These are phyloP conservation scores for Sarotherodon lohbergeri DNA, from an alignment of 2,113 vertebrate genomes.

Conservation along the genomic window DNA sequence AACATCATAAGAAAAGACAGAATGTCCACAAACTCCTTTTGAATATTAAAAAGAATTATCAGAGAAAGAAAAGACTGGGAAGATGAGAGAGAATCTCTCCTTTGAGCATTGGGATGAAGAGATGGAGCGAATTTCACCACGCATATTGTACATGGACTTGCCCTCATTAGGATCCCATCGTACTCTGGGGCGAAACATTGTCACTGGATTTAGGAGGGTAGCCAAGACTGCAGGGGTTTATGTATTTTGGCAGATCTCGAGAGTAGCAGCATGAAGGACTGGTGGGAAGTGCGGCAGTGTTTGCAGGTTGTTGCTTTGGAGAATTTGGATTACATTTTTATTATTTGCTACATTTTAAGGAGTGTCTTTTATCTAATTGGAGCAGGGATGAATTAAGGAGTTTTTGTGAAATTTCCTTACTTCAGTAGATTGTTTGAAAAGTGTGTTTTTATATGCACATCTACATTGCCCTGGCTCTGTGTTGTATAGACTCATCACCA, in stretches of 20 bases:
- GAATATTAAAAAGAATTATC: slow-evolving; percentile 64
- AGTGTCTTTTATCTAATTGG: background rate
- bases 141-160: slow-evolving; percentile 34
- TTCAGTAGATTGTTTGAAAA: background rate
- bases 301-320: background rate
- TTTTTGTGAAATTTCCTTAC: background rate
- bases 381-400: background rate
- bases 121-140: slow-evolving; percentile 31
- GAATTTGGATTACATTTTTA: background rate
- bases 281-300: slow-evolving; percentile 11
- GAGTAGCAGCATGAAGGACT: slow-evolving; percentile 16
- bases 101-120: slow-evolving; percentile 35
- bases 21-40: slow-evolving; percentile 61
- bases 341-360: background rate
- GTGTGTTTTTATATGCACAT: background rate
- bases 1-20: slow-evolving; percentile 59
- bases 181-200: slow-evolving; percentile 31
- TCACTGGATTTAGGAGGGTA: slow-evolving; percentile 35
- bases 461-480: background rate
- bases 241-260: slow-evolving; percentile 26
- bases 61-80: slow-evolving; percentile 8
- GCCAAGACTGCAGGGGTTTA: slow-evolving; percentile 43
- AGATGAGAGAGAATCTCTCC: slow-evolving; percentile 39
- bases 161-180: slow-evolving; percentile 60
- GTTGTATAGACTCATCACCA: background rate